Conservation (phyloP, 2,113 vertebrate species). For the Tiliqua scincoides region DNA sequence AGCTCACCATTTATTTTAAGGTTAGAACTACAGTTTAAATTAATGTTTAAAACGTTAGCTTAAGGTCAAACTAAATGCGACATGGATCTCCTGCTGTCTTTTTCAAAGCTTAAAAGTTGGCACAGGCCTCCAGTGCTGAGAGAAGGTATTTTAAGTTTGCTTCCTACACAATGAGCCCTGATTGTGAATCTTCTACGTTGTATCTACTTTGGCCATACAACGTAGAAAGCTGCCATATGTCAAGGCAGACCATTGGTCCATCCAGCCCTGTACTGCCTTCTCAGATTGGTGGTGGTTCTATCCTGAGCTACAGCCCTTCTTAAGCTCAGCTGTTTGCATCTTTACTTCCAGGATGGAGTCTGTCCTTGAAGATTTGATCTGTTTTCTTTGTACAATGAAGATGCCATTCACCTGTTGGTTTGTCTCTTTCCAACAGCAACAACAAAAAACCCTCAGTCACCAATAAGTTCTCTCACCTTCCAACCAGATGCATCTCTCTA, state of each 20-base stretch:
- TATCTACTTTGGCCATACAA: no score
- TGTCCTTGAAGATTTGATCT: not conserved
- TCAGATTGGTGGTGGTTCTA: no score
- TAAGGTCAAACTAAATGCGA: no score
- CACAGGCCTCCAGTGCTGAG: no score
- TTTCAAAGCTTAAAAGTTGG: no score
- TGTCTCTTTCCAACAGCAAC: not conserved
- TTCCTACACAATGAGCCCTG: no score
- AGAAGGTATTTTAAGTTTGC: no score
- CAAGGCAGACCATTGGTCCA: no score
- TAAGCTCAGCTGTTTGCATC: not conserved
- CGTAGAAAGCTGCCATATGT: no score
- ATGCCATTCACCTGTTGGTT: not conserved
- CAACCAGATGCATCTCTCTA: not conserved
- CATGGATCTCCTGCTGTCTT: no score
- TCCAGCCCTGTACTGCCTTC: no score
- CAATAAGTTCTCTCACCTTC: not conserved
- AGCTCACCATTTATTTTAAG: not conserved
- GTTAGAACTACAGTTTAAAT: not conserved
- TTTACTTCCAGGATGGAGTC: not conserved
- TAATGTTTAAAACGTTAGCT: not conserved
- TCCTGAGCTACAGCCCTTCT: not conserved
- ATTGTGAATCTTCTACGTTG: no score
- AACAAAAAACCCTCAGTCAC: not conserved
- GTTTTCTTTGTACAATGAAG: not conserved